Percentiles rank a stretch among this genome's conserved stretches.
phyloP scores from a whole-genome alignment of 2,113 vertebrate genomes.

The Picathartes gymnocephalus region DNA sequence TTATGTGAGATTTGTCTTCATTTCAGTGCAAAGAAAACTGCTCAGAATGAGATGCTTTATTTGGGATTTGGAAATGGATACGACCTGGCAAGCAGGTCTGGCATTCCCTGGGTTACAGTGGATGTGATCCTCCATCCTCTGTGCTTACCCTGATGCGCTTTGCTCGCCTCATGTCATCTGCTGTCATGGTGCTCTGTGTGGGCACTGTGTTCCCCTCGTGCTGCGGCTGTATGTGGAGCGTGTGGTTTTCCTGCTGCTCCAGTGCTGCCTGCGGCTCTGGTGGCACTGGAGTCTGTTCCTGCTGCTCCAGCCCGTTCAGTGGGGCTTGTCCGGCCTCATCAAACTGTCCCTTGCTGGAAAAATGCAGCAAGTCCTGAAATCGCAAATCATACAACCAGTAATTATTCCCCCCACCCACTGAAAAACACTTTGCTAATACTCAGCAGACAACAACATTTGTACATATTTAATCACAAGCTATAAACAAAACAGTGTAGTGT shows the following conservation, averaged over 20 bases:
- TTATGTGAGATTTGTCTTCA: neutral
- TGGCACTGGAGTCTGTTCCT: conserved; percentile 71
- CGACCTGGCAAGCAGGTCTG: neutral
- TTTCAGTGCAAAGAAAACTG: neutral
- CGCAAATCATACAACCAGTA: conserved; percentile 42
- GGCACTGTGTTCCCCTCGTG: conserved; percentile 69
- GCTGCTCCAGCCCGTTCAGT: conserved; percentile 84
- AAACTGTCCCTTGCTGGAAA: conserved; percentile 81
- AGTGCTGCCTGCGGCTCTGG: conserved; percentile 61
- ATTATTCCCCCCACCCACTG: conserved; percentile 57
- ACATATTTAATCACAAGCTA: neutral
- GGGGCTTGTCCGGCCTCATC: conserved; percentile 74
- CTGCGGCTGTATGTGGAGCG: conserved; percentile 74
- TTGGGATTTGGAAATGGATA: neutral
- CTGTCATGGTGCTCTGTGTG: conserved; percentile 77
- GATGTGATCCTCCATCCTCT: neutral
- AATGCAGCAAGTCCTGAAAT: conserved; percentile 86
- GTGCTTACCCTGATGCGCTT: conserved; percentile 90
- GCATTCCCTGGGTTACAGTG: neutral
- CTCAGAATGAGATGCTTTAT: neutral
- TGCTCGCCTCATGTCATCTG: conserved; percentile 90
- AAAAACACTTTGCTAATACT: neutral
- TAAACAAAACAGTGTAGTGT: neutral
- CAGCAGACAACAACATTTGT: neutral
- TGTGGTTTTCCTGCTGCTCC: conserved; percentile 68